Percentiles rank a stretch among this genome's conserved stretches.
Evolutionary conservation across 2,888 invertebrate species (phyloP).

Genomic region (Thereva unica): DNA sequence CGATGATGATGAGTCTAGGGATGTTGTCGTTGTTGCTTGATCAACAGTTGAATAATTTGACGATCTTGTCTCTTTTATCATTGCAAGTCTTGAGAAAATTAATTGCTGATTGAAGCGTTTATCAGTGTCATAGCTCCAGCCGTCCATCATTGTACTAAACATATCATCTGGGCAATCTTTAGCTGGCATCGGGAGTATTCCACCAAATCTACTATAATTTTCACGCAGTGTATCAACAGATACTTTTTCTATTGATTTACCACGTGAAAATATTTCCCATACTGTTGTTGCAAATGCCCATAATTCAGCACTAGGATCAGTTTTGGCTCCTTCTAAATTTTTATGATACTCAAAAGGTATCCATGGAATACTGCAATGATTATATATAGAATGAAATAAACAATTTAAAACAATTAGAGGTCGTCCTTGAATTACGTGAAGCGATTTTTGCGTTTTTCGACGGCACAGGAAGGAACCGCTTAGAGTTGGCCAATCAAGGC

Average conservation of each 20-base stretch:
- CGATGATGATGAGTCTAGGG: slow-evolving; percentile 39
- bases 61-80: slow-evolving; percentile 46
- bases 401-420: not conserved
- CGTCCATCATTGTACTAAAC: slow-evolving; percentile 75
- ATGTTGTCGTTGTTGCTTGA: slow-evolving; percentile 39
- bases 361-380: slow-evolving; percentile 77
- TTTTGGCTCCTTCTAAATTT: slow-evolving; percentile 68
- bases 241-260: slow-evolving; percentile 60
- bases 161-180: slow-evolving; percentile 75
- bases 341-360: slow-evolving; percentile 82
- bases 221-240: slow-evolving; percentile 45
- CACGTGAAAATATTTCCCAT: slow-evolving; percentile 90
- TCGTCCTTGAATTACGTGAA: too few relatives aligned
- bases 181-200: slow-evolving; percentile 69
- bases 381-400: not conserved
- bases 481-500: too few relatives aligned
- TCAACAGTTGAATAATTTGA: slow-evolving; percentile 44
- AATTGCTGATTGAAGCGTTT: slow-evolving; percentile 78
- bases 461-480: too few relatives aligned
- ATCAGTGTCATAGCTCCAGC: slow-evolving; percentile 77
- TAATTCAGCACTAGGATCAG: slow-evolving; percentile 75
- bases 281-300: slow-evolving; percentile 92
- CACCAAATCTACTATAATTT: slow-evolving; percentile 51
- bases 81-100: slow-evolving; percentile 64
- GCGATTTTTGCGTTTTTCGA: too few relatives aligned